These are phyloP conservation scores for Syngnathus rostellatus DNA, from an alignment of 2,797 vertebrate species.

Conservation along the genomic window DNA sequence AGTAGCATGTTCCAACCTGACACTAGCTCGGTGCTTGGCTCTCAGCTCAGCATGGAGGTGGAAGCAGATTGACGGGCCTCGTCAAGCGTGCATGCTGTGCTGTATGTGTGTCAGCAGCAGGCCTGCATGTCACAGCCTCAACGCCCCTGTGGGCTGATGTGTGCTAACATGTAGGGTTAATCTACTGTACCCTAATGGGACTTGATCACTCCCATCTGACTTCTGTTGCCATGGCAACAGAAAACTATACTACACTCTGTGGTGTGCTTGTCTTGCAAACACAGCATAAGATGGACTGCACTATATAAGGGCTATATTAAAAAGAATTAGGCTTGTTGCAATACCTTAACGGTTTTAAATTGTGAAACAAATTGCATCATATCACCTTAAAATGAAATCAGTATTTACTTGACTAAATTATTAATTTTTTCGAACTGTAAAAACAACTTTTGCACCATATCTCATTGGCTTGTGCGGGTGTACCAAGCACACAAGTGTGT, in stretches of 20 bases:
- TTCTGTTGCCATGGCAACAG: conserved; percentile 36
- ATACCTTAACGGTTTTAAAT: too few species aligned
- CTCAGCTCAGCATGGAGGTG: conserved; percentile 14
- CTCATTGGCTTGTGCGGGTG: not conserved
- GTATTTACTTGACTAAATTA: too few species aligned
- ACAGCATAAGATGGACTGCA: not conserved
- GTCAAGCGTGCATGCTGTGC: conserved; percentile 20
- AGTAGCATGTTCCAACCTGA: conserved; percentile 31
- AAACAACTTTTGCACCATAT: too few species aligned
- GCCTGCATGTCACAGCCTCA: conserved; percentile 21
- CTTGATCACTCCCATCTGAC: conserved; percentile 21
- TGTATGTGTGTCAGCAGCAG: conserved; percentile 18
- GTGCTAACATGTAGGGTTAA: conserved; percentile 39
- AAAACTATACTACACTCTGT: conserved; percentile 9
- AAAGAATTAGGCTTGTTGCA: not conserved
- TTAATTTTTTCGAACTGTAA: too few species aligned
- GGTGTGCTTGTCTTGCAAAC: not conserved
- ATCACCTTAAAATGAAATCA: too few species aligned
- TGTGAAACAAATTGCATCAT: too few species aligned
- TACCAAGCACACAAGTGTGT: not conserved
- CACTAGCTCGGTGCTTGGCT: conserved; percentile 43
- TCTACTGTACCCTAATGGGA: conserved; percentile 18
- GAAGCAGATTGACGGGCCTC: conserved; percentile 32
- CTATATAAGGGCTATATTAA: not conserved
- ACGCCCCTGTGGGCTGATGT: conserved; percentile 30